A percentile compares a stretch with the other conserved stretches of the same genome.
These are phyloP conservation scores for Xyrauchen texanus DNA, from an alignment of 2,113 vertebrate genomes.

Conservation along the genomic window DNA sequence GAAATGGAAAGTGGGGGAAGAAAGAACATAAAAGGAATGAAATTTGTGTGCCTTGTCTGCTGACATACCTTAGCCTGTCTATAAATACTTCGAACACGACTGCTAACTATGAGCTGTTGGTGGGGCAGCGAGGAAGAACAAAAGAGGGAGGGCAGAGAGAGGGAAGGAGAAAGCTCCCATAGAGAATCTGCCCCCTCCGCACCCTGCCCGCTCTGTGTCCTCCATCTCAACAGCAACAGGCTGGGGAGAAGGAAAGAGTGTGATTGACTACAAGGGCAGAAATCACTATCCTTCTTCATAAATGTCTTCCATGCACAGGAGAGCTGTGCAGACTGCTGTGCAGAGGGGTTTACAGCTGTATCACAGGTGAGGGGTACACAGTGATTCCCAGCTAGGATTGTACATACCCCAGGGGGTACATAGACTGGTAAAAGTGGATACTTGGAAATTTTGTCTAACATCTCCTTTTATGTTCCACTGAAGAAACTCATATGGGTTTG, in stretches of 20 bases:
- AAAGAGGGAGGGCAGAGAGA: background rate
- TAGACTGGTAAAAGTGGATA: too few relatives aligned
- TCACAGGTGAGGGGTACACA: background rate
- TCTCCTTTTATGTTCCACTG: too few relatives aligned
- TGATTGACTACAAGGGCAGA: background rate
- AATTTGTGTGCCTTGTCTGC: too few relatives aligned
- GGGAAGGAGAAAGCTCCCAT: background rate
- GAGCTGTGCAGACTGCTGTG: background rate
- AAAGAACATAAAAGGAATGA: background rate
- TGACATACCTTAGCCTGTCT: conserved; percentile 55
- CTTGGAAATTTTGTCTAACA: too few relatives aligned
- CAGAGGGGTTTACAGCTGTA: background rate
- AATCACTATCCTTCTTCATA: background rate
- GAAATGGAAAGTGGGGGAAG: background rate
- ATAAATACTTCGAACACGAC: conserved; percentile 61
- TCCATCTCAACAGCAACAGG: background rate
- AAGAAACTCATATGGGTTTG: too few relatives aligned
- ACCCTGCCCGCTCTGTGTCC: too few relatives aligned
- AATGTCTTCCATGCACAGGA: background rate
- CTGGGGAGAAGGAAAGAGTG: background rate
- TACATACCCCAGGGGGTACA: too few relatives aligned
- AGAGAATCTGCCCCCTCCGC: too few relatives aligned
- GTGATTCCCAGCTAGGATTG: too few relatives aligned
- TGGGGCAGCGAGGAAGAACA: background rate
- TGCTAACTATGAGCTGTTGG: conserved; percentile 44